A percentile compares a stretch with the other conserved stretches of the same genome.
These are phyloP conservation scores for Nomada flava DNA, from an alignment of 2,888 invertebrate species.

Conservation along the genomic window DNA sequence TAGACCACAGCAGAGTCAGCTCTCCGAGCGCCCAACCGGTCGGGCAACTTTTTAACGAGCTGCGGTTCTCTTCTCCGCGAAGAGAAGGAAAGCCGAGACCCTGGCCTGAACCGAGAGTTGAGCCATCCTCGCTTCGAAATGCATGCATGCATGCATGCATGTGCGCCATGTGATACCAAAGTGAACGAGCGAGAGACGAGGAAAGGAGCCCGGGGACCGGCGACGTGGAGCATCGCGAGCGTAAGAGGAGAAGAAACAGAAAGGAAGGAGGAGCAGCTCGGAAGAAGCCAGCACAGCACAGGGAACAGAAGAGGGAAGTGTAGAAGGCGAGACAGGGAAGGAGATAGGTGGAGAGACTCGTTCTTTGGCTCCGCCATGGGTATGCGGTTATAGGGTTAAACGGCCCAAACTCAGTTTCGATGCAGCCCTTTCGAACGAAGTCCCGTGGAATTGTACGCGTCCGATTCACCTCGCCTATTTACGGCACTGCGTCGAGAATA, in stretches of 20 bases:
- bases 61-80: conserved; percentile 74
- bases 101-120: conserved; percentile 78
- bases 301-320: conserved; percentile 6
- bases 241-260: conserved; percentile 42
- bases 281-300: conserved; percentile 4
- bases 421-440: conserved; percentile 33
- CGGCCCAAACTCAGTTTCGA: conserved; percentile 59
- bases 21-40: conserved; percentile 82
- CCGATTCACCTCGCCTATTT: conserved; percentile 70
- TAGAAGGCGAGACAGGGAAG: conserved; percentile 41
- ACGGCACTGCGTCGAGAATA: conserved; percentile 35
- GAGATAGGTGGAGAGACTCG: conserved; percentile 59
- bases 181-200: conserved; percentile 49
- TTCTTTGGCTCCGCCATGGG: conserved; percentile 61
- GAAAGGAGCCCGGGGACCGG: conserved; percentile 9
- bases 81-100: conserved; percentile 77
- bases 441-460: conserved; percentile 63
- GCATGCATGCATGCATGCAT: conserved; percentile 76
- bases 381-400: conserved; percentile 69
- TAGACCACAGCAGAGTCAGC: conserved; percentile 82
- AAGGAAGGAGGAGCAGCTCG: conserved; percentile 62
- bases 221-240: conserved; percentile 23
- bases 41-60: conserved; percentile 84
- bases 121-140: conserved; percentile 82
- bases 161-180: conserved; percentile 78